Conservation (phyloP, 2,888 invertebrate species). For the Callosobruchus maculatus region DNA sequence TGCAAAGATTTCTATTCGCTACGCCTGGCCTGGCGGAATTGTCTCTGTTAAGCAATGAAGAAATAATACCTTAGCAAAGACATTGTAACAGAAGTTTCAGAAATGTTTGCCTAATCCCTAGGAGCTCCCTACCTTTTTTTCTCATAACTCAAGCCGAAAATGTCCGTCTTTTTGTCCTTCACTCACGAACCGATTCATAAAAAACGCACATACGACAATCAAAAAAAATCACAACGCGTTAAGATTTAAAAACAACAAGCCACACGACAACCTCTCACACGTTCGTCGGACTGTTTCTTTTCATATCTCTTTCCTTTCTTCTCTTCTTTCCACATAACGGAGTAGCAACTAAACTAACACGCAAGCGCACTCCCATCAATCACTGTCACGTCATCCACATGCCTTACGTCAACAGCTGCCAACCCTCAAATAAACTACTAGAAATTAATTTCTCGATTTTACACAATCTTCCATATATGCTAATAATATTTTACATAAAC, state of each 20-base stretch:
- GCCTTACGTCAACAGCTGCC: neutral
- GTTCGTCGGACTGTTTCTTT: neutral
- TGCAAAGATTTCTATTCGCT: neutral
- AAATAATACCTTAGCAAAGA: neutral
- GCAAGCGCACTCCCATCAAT: neutral
- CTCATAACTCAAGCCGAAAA: conserved; percentile 4
- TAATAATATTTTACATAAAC: too few relatives aligned
- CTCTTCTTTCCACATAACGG: neutral
- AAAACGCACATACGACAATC: neutral
- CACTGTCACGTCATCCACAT: neutral
- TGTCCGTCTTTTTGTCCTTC: neutral
- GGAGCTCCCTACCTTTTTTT: neutral
- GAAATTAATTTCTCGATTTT: too few relatives aligned
- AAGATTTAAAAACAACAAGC: neutral
- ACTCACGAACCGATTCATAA: neutral
- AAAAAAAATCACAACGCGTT: neutral
- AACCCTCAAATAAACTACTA: neutral
- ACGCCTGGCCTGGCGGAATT: neutral
- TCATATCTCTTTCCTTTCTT: neutral
- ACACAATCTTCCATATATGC: too few relatives aligned
- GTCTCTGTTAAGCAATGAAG: neutral
- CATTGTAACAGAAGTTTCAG: neutral
- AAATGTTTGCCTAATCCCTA: neutral
- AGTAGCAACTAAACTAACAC: neutral
- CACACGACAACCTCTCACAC: neutral